phyloP scores from a whole-genome alignment of 2,797 vertebrate genomes.

The Vireo griseus region DNA sequence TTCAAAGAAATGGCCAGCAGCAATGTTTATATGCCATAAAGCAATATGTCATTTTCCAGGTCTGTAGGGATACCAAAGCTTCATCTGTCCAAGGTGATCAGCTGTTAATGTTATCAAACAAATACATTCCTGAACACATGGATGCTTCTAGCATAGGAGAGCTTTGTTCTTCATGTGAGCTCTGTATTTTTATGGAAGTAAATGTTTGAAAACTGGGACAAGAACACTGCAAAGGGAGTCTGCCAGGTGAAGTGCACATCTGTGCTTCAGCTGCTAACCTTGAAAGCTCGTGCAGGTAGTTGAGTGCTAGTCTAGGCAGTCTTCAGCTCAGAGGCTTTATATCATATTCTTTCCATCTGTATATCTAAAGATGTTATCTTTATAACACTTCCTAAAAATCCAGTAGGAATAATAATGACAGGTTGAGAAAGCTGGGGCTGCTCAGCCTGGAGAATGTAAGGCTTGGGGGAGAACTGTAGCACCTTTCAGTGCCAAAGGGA shows the following conservation, averaged over 20 bases:
- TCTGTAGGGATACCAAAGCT: not conserved
- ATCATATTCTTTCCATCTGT: not conserved
- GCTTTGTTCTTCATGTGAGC: not conserved
- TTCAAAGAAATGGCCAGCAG: not conserved
- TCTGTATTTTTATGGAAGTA: not conserved
- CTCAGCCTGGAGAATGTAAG: not conserved
- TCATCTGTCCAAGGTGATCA: fast-evolving
- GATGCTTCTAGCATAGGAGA: not conserved
- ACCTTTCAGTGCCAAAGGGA: not conserved
- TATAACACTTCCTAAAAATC: not conserved
- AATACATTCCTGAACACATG: fast-evolving
- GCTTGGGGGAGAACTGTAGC: not conserved
- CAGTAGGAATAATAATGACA: not conserved
- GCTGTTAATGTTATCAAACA: not conserved
- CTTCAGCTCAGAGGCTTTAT: not conserved
- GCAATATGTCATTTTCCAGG: not conserved
- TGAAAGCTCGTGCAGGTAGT: not conserved
- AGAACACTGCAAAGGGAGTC: not conserved
- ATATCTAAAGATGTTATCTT: not conserved
- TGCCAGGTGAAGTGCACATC: not conserved
- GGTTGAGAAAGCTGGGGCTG: not conserved
- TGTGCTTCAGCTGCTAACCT: not conserved
- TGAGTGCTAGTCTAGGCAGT: not conserved
- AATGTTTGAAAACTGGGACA: not conserved
- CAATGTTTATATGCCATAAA: not conserved